These are phyloP conservation scores for Eurystomus gularis DNA, from an alignment of 2,113 vertebrate genomes.

Conservation along the genomic window DNA sequence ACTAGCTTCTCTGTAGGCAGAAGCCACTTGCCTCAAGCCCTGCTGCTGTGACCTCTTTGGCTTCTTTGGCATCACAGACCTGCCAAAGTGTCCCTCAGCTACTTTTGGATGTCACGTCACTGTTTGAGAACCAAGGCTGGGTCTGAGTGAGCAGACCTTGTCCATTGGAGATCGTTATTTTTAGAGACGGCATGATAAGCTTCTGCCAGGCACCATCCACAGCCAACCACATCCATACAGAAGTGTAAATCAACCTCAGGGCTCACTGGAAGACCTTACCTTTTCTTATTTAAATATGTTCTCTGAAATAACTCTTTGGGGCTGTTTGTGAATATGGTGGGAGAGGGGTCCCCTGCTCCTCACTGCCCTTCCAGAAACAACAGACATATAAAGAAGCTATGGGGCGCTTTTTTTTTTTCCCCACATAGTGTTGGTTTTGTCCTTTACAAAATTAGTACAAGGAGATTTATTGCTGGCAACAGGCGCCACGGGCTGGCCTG, in stretches of 20 bases:
- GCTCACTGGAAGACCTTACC: not conserved
- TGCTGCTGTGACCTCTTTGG: not conserved
- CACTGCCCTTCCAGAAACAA: not conserved
- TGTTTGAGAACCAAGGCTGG: not conserved
- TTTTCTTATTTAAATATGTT: slow-evolving; percentile 27
- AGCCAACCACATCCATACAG: not conserved
- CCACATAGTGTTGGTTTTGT: not conserved
- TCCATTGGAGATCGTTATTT: slow-evolving; percentile 27
- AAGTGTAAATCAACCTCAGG: slow-evolving; percentile 27
- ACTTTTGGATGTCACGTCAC: slow-evolving; percentile 10
- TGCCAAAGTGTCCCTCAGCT: not conserved
- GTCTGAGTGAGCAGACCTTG: not conserved
- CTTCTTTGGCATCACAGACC: not conserved
- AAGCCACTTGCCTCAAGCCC: not conserved
- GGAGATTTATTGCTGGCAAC: slow-evolving; percentile 50
- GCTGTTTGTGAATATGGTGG: not conserved
- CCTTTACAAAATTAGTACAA: slow-evolving; percentile 47
- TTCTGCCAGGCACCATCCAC: not conserved
- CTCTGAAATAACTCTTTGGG: not conserved
- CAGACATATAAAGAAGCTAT: not conserved
- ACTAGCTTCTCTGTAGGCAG: not conserved
- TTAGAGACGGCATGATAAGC: slow-evolving; percentile 45
- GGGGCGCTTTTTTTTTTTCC: not conserved
- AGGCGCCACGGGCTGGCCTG: not conserved
- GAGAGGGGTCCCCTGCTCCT: not conserved